A percentile compares a stretch with the other conserved stretches of the same genome.
phyloP scores from a whole-genome alignment of 1,140 invertebrate genomes.

The Bombus polaris region DNA sequence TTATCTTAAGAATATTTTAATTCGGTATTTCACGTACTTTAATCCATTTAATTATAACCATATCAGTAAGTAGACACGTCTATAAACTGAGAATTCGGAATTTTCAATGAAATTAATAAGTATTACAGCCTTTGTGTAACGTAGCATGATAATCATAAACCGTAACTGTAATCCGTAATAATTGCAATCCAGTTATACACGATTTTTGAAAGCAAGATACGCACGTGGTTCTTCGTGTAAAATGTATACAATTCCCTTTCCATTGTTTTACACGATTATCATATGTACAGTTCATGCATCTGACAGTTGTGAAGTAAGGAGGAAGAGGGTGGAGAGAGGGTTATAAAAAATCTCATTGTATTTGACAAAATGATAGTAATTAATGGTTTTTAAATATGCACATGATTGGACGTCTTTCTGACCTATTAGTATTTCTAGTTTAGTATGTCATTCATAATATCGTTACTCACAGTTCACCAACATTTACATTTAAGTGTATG shows the following conservation, averaged over 20 bases:
- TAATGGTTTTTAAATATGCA: neutral
- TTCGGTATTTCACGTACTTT: neutral
- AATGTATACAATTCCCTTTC: conserved; percentile 13
- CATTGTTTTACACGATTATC: conserved; percentile 11
- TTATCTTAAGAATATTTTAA: neutral
- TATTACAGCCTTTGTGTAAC: too few relatives aligned
- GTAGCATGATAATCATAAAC: neutral
- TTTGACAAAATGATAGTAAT: neutral
- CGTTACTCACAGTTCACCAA: neutral
- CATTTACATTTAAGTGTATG: neutral
- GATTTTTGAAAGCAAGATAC: neutral
- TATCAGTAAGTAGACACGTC: neutral
- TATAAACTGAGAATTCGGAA: neutral
- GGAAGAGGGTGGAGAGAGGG: fast-evolving
- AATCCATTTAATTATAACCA: neutral
- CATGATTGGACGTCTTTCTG: neutral
- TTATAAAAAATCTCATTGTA: neutral
- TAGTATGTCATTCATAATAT: neutral
- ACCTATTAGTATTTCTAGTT: neutral
- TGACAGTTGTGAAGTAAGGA: neutral
- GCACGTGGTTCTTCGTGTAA: conserved; percentile 22
- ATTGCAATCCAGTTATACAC: neutral
- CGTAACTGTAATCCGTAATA: neutral
- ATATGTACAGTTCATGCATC: neutral
- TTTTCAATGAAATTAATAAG: neutral